Evolutionary conservation across 2,888 invertebrate species (phyloP).

Genomic region (Caenorhabditis sp.): DNA sequence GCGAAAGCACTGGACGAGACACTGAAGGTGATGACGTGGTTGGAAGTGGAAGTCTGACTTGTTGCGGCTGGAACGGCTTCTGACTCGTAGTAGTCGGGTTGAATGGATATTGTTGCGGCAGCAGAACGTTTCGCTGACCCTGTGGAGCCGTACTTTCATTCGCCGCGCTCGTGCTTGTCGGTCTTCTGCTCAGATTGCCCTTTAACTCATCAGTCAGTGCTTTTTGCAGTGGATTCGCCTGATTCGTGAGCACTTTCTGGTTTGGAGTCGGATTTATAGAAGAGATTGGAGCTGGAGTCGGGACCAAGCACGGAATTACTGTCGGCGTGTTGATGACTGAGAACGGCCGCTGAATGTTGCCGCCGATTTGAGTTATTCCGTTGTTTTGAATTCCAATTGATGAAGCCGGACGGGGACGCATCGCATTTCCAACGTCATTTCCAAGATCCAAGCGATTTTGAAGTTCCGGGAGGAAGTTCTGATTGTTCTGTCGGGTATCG

Average conservation of each 20-base stretch:
- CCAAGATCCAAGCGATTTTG: conserved; percentile 11
- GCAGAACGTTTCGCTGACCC: not conserved
- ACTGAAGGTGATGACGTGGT: too few species aligned
- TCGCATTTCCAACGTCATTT: conserved; percentile 3
- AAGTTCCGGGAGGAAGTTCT: conserved; percentile 23
- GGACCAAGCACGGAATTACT: conserved; percentile 39
- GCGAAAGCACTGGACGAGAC: too few species aligned
- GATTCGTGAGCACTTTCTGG: not conserved
- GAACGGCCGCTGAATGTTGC: conserved; percentile 17
- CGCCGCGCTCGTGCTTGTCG: conserved; percentile 6
- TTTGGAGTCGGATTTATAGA: not conserved
- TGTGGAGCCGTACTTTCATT: not conserved
- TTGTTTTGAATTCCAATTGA: conserved; percentile 30
- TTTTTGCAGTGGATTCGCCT: conserved; percentile 27
- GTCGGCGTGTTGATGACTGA: conserved; percentile 15
- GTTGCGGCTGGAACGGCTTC: too few species aligned
- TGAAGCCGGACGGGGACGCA: conserved; percentile 44
- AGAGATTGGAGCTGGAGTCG: conserved; percentile 35
- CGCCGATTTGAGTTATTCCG: not conserved
- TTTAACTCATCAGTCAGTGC: conserved; percentile 32
- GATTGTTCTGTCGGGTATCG: not conserved
- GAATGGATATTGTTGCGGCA: too few species aligned
- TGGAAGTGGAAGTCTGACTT: too few species aligned
- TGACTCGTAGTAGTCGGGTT: too few species aligned
- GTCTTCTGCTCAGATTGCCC: conserved; percentile 20